Conservation (phyloP, 2,888 invertebrate genomes). For the Fragum fragum region DNA sequence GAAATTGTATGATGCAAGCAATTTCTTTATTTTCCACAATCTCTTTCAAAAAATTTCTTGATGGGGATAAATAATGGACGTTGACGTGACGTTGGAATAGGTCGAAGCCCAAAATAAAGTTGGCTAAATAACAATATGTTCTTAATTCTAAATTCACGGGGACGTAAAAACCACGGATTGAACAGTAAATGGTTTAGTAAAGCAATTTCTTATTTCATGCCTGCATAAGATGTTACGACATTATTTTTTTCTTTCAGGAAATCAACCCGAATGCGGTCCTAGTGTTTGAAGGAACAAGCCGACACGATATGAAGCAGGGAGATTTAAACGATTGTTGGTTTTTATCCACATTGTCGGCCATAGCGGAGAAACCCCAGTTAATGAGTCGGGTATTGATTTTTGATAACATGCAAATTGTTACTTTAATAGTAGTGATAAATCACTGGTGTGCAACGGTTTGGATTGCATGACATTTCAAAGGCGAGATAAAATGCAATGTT, state of each 20-base stretch:
- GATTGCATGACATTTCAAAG: constrained; percentile 3
- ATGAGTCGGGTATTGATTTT: constrained; percentile 72
- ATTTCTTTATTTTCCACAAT: too few species aligned
- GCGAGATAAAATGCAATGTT: not conserved
- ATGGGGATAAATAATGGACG: too few species aligned
- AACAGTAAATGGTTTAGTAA: too few species aligned
- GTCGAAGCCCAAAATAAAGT: too few species aligned
- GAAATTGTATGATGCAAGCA: too few species aligned
- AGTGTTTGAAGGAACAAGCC: constrained; percentile 77
- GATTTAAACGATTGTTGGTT: constrained; percentile 82
- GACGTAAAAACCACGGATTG: too few species aligned
- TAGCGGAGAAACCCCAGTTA: constrained; percentile 80
- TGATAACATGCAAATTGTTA: constrained; percentile 2
- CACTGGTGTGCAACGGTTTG: not conserved
- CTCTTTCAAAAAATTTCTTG: too few species aligned
- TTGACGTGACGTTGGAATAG: too few species aligned
- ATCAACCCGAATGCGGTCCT: constrained; percentile 48
- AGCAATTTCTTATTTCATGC: too few species aligned
- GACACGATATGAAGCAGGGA: constrained; percentile 81
- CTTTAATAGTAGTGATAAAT: not conserved
- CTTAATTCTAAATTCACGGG: too few species aligned
- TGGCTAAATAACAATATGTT: too few species aligned
- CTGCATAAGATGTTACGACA: too few species aligned
- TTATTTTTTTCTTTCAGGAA: constrained; percentile 8
- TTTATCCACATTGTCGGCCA: constrained; percentile 77